A percentile compares a stretch with the other conserved stretches of the same genome.
These are phyloP conservation scores for Centrocercus urophasianus DNA, from an alignment of 2,113 vertebrate genomes.

Conservation along the genomic window DNA sequence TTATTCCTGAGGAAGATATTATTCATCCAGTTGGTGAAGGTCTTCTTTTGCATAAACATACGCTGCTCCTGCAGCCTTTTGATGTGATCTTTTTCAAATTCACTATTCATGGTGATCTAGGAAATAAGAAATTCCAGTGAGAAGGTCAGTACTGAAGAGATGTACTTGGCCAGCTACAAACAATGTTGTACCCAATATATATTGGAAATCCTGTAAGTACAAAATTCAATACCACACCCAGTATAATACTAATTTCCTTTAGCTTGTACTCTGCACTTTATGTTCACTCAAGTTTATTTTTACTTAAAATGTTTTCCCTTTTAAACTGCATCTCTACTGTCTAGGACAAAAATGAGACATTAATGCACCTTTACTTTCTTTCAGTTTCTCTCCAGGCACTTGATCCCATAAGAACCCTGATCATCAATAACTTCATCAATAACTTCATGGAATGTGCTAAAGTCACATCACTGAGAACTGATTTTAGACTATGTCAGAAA, in stretches of 20 bases:
- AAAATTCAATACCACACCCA: neutral
- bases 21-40: constrained; percentile 95
- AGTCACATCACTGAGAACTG: neutral
- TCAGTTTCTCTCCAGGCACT: neutral
- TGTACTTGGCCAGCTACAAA: neutral
- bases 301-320: neutral
- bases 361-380: neutral
- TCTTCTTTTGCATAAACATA: constrained; percentile 90
- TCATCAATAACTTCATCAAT: neutral
- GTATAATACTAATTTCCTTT: neutral
- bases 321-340: neutral
- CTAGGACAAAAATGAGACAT: neutral
- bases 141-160: neutral
- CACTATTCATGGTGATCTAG: constrained; percentile 74
- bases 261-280: neutral
- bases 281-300: neutral
- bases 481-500: neutral
- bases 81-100: constrained; percentile 84
- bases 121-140: neutral
- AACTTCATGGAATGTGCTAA: neutral
- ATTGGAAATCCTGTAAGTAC: neutral
- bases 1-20: constrained; percentile 82
- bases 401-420: neutral
- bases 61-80: constrained; percentile 89
- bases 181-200: neutral